A percentile compares a stretch with the other conserved stretches of the same genome.
Evolutionary conservation across 2,888 invertebrate genomes (phyloP).

Genomic region (Temnothorax ravouxi): DNA sequence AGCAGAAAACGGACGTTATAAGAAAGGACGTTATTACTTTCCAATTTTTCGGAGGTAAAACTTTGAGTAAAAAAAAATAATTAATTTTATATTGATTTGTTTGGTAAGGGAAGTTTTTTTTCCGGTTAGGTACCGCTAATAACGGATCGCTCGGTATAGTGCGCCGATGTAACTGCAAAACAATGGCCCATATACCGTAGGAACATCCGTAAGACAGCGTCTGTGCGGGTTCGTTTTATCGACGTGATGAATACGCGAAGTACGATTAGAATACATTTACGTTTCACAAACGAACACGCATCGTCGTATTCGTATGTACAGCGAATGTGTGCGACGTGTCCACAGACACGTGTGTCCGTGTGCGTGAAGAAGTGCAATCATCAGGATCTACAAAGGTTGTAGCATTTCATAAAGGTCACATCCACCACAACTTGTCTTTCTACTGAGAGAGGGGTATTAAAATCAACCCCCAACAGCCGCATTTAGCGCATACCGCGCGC

Average conservation of each 20-base stretch:
- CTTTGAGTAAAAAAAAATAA: neutral
- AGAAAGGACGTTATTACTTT: neutral
- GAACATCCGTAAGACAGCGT: conserved; percentile 63
- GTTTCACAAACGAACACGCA: neutral
- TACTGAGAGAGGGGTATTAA: conserved; percentile 78
- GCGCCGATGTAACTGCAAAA: conserved; percentile 61
- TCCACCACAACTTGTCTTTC: conserved; percentile 61
- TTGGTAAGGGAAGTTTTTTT: neutral
- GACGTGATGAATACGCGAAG: neutral
- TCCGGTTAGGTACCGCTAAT: neutral
- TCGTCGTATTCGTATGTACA: neutral
- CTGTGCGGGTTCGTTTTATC: conserved; percentile 22
- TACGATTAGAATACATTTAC: conserved; percentile 36
- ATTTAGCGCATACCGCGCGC: conserved; percentile 39
- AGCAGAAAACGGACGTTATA: neutral
- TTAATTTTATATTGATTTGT: neutral
- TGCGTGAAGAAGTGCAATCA: conserved; percentile 77
- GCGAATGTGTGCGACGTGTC: neutral
- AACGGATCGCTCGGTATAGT: neutral
- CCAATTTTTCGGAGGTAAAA: neutral
- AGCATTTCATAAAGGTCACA: conserved; percentile 84
- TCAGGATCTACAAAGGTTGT: conserved; percentile 80
- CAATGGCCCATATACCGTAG: conserved; percentile 64
- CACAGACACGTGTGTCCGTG: conserved; percentile 24
- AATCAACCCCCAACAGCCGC: conserved; percentile 75